Evolutionary conservation across 2,113 vertebrate species (phyloP), one percentile per base, ranked within the genome.

Genomic region (Callaeas wilsoni): DNA sequence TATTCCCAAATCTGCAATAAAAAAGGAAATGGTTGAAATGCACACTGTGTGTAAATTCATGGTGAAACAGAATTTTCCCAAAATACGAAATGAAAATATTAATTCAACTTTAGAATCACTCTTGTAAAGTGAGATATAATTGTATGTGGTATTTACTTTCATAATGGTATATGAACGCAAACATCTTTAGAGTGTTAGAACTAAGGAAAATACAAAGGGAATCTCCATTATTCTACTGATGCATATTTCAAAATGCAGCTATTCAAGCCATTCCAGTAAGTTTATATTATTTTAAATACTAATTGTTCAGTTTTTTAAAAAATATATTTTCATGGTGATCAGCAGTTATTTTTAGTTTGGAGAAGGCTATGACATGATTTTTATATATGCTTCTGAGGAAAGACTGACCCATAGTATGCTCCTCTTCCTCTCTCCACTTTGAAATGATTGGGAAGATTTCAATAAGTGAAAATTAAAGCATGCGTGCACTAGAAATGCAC

Each of bases 371-470:
- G 69, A 18, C 4, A 8, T 5, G 2, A 55, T 47, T 88, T 84
- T 87, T 39, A 32, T 37, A 16, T 35, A 47, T 16, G 8, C 5
- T 49, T 47, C 26, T 15, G 23, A n/a, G 60, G 52, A 69, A 78
- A 71, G 27, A 67, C 22, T 74, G 50, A 37, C 4, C 41, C 2
- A 17, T 10, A 71, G 7, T 10, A n/a, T 4, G 0, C 11, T 82
- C 12, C 22, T 82, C 19, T 70, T 82, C 9, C 16, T 8, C 9
- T 9, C 2, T 16, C 17, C 0, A 0, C 8, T 57, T 2, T 47
- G 8, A n/a, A 81, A 55, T 62, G 5, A 55, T 25, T 78, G 21
- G 47, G 87, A 87, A 55, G 9, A 63, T 70, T 83, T 83, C 3
- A 80, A 52, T 57, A 90, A 70, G 26, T 56, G 32, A 6, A 62